Evolutionary conservation across 2,797 vertebrate species (phyloP).

Genomic region (Rallus crepitans): DNA sequence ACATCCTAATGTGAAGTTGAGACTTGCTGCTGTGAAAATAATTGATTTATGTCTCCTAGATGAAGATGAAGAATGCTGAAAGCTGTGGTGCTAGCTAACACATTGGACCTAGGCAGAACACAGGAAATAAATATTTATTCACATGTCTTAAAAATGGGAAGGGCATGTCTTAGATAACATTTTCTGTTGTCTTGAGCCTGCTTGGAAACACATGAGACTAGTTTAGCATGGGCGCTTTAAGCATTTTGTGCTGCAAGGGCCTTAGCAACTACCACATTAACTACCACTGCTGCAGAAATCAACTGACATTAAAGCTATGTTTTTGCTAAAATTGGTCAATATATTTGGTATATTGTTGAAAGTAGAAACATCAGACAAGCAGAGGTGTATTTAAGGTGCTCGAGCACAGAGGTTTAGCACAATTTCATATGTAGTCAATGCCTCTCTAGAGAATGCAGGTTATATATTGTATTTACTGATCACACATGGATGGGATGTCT

Average conservation of each 20-base stretch:
- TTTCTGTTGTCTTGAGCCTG: background rate
- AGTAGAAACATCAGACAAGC: background rate
- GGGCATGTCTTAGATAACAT: background rate
- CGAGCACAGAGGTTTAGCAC: background rate
- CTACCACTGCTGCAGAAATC: background rate
- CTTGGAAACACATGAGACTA: background rate
- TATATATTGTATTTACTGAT: background rate
- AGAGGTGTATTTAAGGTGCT: background rate
- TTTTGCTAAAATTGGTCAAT: background rate
- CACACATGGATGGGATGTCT: background rate
- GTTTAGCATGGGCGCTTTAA: background rate
- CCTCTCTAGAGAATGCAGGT: background rate
- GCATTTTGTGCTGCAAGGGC: background rate
- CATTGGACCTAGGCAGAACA: background rate
- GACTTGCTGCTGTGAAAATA: background rate
- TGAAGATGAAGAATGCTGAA: background rate
- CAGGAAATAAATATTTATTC: background rate
- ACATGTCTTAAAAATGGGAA: background rate
- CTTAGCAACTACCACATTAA: background rate
- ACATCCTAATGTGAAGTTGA: background rate
- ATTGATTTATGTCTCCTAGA: conserved; percentile 6
- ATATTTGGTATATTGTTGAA: background rate
- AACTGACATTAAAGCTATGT: background rate
- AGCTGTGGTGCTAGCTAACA: background rate
- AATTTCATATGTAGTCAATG: background rate